Evolutionary conservation across 2,888 invertebrate genomes (phyloP).

Genomic region (Caenorhabditis sp.): DNA sequence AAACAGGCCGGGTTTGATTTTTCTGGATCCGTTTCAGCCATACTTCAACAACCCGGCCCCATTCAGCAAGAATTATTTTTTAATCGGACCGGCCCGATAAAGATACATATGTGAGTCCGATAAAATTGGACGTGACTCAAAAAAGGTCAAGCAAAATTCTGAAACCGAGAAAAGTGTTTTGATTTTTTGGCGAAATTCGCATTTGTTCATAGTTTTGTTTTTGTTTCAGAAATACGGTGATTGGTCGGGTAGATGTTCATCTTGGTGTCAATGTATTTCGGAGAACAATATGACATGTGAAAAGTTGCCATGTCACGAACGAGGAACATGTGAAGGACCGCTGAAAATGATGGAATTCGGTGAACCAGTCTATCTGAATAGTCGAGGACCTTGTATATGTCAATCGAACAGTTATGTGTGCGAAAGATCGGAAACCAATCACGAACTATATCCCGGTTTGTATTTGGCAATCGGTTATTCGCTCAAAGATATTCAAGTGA

Average conservation of each 20-base stretch:
- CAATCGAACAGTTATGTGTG: conserved; percentile 62
- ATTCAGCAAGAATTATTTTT: too few relatives aligned
- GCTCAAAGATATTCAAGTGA: conserved; percentile 53
- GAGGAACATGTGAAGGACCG: conserved; percentile 50
- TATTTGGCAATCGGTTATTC: conserved; percentile 64
- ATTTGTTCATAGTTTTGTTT: not conserved
- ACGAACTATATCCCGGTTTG: conserved; percentile 56
- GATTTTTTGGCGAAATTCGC: too few relatives aligned
- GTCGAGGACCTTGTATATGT: conserved; percentile 67
- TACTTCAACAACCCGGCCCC: too few relatives aligned
- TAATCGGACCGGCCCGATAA: too few relatives aligned
- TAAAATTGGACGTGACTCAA: too few relatives aligned
- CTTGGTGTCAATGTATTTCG: conserved; percentile 64
- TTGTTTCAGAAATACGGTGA: conserved; percentile 54
- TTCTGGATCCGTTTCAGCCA: too few relatives aligned
- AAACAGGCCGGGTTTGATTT: too few relatives aligned
- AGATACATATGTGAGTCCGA: too few relatives aligned
- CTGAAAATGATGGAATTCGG: conserved; percentile 64
- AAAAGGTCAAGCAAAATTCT: too few relatives aligned
- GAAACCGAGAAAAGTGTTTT: too few relatives aligned
- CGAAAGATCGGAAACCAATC: conserved; percentile 56
- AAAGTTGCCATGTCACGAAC: conserved; percentile 55
- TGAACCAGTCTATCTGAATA: conserved; percentile 63
- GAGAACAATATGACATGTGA: conserved; percentile 58
- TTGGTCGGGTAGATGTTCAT: conserved; percentile 64